Evolutionary conservation across 1,140 invertebrate species (phyloP), one percentile per base, ranked within the genome.

Genomic region (Aphaenogaster floridana): DNA sequence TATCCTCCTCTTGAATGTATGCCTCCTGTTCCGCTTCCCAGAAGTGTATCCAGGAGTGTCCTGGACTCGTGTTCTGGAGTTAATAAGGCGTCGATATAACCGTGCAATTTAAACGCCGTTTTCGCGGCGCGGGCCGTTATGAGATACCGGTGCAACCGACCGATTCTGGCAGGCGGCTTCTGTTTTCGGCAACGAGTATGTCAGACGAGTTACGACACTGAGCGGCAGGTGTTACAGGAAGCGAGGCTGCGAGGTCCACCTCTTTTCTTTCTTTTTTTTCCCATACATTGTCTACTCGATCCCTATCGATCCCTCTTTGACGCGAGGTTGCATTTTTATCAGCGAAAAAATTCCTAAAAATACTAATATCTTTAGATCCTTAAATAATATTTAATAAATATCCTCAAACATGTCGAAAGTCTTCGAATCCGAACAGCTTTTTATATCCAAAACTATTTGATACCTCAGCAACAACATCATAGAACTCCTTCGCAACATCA

Each of bases 161-260:
- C 85, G 64, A 90, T 89, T 52, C 81, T n/a, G 61, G 50, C 76
- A 66, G 39, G 52, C 74, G 57, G 89, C 89, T 90, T 90, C 88
- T 90, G 89, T 90, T 90, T 90, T 90, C 89, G 89, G 86, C 86
- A 85, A 90, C 85, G 89, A 90, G 89, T 80, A 90, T 90, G 89
- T 90, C 86, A 71, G 80, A 85, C 89, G 71, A 90, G 86, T 90
- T 90, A 90, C 79, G 79, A 90, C 69, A 84, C 85, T 42, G 48
- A 57, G 6, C 39, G 28, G 74, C 72, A 90, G 77, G 85, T 90
- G 88, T 79, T 90, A 45, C 64, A 48, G 34, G 21, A 76, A 90
- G 48, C 48, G 57, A 90, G 68, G 42, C 39, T 45, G 54, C 52
- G 36, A 17, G 42, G 52, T 42, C 7, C 64, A 15, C 15, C n/a